These are phyloP conservation scores for Etheostoma spectabile DNA, from an alignment of 2,113 vertebrate species.

Conservation along the genomic window DNA sequence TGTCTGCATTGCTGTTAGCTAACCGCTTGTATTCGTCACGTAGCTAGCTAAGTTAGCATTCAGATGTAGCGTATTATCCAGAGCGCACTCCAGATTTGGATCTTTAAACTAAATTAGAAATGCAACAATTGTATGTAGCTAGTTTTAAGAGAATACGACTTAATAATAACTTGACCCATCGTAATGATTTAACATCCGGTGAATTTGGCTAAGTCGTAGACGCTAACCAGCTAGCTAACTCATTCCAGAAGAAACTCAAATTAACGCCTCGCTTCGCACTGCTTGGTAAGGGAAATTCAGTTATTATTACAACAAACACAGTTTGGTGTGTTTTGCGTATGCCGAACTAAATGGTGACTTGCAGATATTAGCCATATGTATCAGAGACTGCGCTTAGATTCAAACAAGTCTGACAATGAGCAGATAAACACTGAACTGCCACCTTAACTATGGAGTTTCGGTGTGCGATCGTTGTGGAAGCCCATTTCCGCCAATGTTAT, in stretches of 20 bases:
- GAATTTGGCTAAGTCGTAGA: not conserved
- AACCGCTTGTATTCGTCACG: conserved; percentile 53
- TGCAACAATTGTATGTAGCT: accelerated
- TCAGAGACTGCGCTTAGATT: accelerated
- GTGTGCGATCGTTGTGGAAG: not conserved
- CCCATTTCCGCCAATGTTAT: too few species aligned
- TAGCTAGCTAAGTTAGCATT: conserved; percentile 28
- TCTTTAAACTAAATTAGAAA: too few species aligned
- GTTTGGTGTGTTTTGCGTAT: not conserved
- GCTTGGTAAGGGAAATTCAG: accelerated
- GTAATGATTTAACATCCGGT: too few species aligned
- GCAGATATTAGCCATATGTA: accelerated
- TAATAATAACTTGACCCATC: not conserved
- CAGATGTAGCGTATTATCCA: not conserved
- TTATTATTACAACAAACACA: not conserved
- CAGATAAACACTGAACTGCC: conserved; percentile 1
- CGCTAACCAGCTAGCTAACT: conserved; percentile 36
- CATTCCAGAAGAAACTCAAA: conserved; percentile 59
- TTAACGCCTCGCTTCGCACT: conserved; percentile 1
- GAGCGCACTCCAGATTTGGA: not conserved
- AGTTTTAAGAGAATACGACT: too few species aligned
- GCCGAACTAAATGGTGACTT: not conserved
- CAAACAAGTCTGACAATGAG: not conserved
- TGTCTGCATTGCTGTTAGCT: conserved; percentile 58
- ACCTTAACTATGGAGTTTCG: conserved; percentile 15